These are phyloP conservation scores for Mnemiopsis leidyi DNA, from an alignment of 37 sponge, comb jelly and placozoan species.

Conservation along the genomic window DNA sequence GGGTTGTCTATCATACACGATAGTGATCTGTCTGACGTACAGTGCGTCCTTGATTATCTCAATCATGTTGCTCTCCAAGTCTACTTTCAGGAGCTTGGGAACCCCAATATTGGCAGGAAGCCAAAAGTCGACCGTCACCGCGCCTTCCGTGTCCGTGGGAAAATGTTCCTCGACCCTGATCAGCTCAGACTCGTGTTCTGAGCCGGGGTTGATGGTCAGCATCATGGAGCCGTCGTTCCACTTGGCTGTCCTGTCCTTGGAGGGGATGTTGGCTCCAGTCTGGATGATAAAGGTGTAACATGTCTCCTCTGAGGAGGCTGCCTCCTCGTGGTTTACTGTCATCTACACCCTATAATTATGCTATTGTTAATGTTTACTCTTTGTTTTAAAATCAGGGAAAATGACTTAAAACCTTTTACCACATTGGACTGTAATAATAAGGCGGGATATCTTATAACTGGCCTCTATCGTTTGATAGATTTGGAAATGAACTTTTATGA, in stretches of 20 bases:
- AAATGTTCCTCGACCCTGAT: not conserved
- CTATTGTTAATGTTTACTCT: too few relatives aligned
- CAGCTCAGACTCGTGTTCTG: not conserved
- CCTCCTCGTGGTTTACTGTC: too few relatives aligned
- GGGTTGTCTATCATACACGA: not conserved
- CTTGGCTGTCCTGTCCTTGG: not conserved
- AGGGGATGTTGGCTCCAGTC: not conserved
- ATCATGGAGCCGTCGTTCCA: constrained; percentile 7
- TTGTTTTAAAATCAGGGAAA: too few relatives aligned
- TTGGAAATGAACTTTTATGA: too few relatives aligned
- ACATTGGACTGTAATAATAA: too few relatives aligned
- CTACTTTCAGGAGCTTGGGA: not conserved
- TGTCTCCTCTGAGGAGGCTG: too few relatives aligned
- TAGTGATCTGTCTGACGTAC: not conserved
- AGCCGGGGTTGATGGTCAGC: not conserved
- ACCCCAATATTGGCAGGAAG: not conserved
- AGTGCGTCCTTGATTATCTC: not conserved
- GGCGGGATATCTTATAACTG: too few relatives aligned
- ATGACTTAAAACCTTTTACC: too few relatives aligned
- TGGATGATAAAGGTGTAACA: not conserved
- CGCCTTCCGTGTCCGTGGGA: not conserved
- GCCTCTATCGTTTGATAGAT: too few relatives aligned
- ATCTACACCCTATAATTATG: too few relatives aligned
- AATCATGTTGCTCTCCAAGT: not conserved
- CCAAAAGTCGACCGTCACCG: not conserved